Evolutionary conservation across 2,888 invertebrate genomes (phyloP), one percentile per base, ranked within the genome.

Genomic region (Heliconius ethilla): DNA sequence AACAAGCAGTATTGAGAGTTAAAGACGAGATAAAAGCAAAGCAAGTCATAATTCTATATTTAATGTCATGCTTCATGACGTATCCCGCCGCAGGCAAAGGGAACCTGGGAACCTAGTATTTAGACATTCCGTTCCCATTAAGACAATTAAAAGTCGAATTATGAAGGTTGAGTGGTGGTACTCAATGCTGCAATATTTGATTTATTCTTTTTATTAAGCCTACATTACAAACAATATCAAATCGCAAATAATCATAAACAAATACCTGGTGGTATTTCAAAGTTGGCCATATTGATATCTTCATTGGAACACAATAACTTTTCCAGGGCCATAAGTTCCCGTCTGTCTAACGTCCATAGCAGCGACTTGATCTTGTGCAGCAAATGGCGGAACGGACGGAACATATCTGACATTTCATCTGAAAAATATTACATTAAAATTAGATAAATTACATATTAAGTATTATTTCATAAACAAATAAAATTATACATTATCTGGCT

Each of bases 321-420:
- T 89, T 99, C 99, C 80, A 99, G 91, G 83, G 97, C 97, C 87
- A 96, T 96, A 83, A 99, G 94, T 91, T 99, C 99, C 72, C 96
- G 96, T 80, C 97, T 96, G 86, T 97, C 97, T 83, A 99, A 91
- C 7, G 98, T 98, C 96, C 98, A 97, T 81, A 99, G 95, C 76
- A 99, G 95, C 83, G 99, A 98, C 70, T 99, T 96, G 85, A 99
- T 99, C 95, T 98, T 99, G 87, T 97, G 96, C 75, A 99, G 95
- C 69, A 99, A 95, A 59, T 97, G 97, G 90, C 97, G 96, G 91
- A 98, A 98, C 55, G 99, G 99, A 85, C 99, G 96, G 94, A 99
- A 99, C 98, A 99, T 99, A 89, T 99, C 99, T 22, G 98, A 98
- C 95, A 99, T 96, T 85, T 97, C 96, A 82, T 97, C 96, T 83